These are phyloP conservation scores for Crypturellus tataupa DNA, from an alignment of 2,797 vertebrate species.

Conservation along the genomic window DNA sequence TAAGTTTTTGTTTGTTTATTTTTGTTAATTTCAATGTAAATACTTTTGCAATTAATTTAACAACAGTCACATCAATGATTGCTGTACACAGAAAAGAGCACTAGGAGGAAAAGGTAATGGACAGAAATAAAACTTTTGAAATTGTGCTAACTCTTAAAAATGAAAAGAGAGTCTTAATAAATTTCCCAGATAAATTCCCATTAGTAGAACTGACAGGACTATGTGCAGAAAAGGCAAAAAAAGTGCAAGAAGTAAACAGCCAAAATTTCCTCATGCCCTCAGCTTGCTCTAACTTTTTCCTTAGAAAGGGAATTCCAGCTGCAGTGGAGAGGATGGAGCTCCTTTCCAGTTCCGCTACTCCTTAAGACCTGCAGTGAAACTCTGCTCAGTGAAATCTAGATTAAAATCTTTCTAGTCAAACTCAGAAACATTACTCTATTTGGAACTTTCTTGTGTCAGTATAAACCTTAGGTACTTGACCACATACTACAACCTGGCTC, in stretches of 20 bases:
- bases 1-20: not conserved
- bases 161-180: not conserved
- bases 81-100: not conserved
- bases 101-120: not conserved
- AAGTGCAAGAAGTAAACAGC: not conserved
- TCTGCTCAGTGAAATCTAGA: not conserved
- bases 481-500: not conserved
- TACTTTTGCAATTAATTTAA: not conserved
- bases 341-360: rapidly evolving
- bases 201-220: rapidly evolving
- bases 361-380: not conserved
- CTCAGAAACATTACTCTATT: not conserved
- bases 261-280: rapidly evolving
- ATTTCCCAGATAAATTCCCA: not conserved
- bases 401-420: not conserved
- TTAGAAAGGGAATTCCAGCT: not conserved
- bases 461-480: not conserved
- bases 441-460: not conserved
- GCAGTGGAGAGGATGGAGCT: rapidly evolving
- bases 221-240: rapidly evolving
- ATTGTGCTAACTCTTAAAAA: not conserved
- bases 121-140: rapidly evolving
- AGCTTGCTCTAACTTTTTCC: not conserved
- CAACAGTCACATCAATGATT: not conserved
- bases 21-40: not conserved